Percentiles rank a stretch among this genome's conserved stretches.
These are phyloP conservation scores for Tragelaphus eurycerus DNA, from an alignment of 2,797 vertebrate species.

Conservation along the genomic window DNA sequence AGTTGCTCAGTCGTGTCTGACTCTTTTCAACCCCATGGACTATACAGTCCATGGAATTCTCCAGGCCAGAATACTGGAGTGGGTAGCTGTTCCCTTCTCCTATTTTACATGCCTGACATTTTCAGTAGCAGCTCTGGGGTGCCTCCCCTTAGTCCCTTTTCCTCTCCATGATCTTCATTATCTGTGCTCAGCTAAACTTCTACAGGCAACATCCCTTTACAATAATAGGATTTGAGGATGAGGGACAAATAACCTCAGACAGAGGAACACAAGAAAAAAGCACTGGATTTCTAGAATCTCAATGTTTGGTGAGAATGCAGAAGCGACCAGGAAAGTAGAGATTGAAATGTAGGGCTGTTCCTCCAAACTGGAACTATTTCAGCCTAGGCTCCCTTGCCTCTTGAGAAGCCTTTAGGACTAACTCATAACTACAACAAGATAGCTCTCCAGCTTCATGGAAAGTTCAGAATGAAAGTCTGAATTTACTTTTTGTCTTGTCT, in stretches of 20 bases:
- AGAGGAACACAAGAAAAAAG: neutral
- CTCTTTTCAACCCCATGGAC: neutral
- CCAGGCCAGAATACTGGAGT: neutral
- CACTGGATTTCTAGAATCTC: neutral
- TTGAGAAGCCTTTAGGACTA: neutral
- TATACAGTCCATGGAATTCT: neutral
- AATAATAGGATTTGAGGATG: neutral
- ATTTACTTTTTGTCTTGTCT: slow-evolving; percentile 56
- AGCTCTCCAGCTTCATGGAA: neutral
- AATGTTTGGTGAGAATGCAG: neutral
- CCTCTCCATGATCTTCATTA: neutral
- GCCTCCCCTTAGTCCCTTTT: neutral
- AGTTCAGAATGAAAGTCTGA: neutral
- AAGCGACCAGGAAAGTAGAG: neutral
- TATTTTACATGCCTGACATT: slow-evolving; percentile 65
- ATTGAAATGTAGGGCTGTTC: neutral
- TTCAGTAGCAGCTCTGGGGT: slow-evolving; percentile 46
- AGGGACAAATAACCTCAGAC: neutral
- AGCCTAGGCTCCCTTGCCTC: neutral
- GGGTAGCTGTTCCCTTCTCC: neutral
- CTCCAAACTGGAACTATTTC: neutral
- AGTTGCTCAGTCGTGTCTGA: neutral
- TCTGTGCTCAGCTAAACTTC: neutral
- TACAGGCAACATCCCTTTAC: neutral
- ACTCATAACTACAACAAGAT: neutral